Evolutionary conservation across 2,888 invertebrate genomes (phyloP), one percentile per base, ranked within the genome.

Genomic region (Hypomecis atomaria): DNA sequence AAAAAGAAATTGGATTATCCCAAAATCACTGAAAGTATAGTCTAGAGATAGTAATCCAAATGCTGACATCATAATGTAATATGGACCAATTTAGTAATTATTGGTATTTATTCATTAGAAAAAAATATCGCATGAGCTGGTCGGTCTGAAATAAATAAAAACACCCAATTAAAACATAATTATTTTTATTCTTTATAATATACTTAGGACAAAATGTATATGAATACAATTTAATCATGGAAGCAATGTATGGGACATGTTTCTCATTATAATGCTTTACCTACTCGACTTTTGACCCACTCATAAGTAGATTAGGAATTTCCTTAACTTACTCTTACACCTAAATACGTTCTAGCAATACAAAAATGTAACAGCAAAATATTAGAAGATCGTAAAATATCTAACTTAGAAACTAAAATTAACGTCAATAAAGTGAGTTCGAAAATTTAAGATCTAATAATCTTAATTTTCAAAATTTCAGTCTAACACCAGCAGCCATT

Each of bases 191-290:
- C 80, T 79, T 38, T 38, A 38, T 38, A 9, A 38, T 38, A 38
- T 8, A 38, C 79, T 76, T 82, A 87, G 78, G 83, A 85, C 82
- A 85, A 84, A 52, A 84, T 87, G 83, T 88, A 88, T 83, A 87
- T 82, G 85, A 85, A 88, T 89, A 89, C 81, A 86, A 82, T 85
- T 69, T 71, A 75, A 72, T 73, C 57, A 83, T 90, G 91, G 91
- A 92, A 92, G 91, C 91, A 87, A 86, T 79, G 76, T 80, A 88
- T 86, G 89, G 89, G 88, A 88, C 88, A 82, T 78, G 71, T 77
- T 74, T 75, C 52, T 73, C 73, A 78, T 77, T 70, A 76, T 71
- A 69, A 72, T 70, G 74, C 65, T 73, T 76, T 73, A 75, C n/a
- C n/a, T n/a, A n/a, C 67, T 72, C 72, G 10, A 65, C 48, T 71